phyloP scores from a whole-genome alignment of 2,797 vertebrate species.

The Halcyon smyrnensis region DNA sequence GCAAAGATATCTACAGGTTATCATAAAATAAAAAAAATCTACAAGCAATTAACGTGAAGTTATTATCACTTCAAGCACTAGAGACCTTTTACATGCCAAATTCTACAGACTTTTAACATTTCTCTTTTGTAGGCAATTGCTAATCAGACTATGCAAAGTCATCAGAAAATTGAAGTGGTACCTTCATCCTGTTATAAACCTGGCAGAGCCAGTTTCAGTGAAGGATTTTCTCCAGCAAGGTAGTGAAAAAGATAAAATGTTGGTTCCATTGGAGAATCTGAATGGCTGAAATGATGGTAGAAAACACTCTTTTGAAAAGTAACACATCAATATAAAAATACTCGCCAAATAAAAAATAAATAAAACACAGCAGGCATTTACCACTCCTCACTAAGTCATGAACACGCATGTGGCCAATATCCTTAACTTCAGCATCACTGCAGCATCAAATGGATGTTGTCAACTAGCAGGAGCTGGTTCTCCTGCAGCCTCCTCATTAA shows the following conservation, averaged over 20 bases:
- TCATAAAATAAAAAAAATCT: background rate
- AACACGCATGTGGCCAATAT: background rate
- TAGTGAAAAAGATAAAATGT: background rate
- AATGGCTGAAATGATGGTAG: background rate
- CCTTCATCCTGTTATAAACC: background rate
- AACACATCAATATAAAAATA: constrained; percentile 1
- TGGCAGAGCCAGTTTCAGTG: background rate
- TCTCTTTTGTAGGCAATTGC: background rate
- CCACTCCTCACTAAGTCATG: background rate
- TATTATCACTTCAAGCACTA: background rate
- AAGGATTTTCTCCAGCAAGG: background rate
- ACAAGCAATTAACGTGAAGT: background rate
- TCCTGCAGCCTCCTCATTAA: background rate
- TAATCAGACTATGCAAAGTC: background rate
- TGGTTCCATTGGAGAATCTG: background rate
- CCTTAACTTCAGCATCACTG: background rate
- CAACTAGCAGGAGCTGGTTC: background rate
- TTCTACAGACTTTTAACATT: background rate
- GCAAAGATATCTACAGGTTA: background rate
- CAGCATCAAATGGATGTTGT: background rate
- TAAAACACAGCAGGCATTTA: background rate
- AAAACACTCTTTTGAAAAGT: background rate
- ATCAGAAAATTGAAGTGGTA: background rate
- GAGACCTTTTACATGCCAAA: background rate
- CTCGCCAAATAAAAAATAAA: background rate